phyloP scores from a whole-genome alignment of 1,140 invertebrate genomes.

The Papilio helenus region DNA sequence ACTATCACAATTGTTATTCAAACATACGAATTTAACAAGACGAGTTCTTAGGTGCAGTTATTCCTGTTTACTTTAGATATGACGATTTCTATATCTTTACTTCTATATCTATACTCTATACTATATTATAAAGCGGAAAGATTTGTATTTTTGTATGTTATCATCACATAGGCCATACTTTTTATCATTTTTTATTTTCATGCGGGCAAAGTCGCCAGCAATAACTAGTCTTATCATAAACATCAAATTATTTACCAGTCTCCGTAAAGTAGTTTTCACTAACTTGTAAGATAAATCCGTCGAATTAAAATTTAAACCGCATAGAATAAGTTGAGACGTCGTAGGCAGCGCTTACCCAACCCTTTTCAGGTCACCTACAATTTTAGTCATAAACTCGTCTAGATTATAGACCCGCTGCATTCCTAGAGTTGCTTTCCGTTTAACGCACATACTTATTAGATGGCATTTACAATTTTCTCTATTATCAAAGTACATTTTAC shows the following conservation, averaged over 20 bases:
- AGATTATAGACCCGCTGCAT: conserved; percentile 1
- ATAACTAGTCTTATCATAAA: too few relatives aligned
- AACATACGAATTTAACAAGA: too few relatives aligned
- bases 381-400: conserved; percentile 30
- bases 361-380: conserved; percentile 25
- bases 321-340: not conserved
- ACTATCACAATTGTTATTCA: too few relatives aligned
- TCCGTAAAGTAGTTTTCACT: not conserved
- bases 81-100: too few relatives aligned
- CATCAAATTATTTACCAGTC: not conserved
- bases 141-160: too few relatives aligned
- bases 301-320: conserved; percentile 4
- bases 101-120: too few relatives aligned
- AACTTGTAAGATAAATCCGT: conserved; percentile 3
- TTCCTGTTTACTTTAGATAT: too few relatives aligned
- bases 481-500: not conserved
- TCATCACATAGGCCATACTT: too few relatives aligned
- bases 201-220: too few relatives aligned
- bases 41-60: too few relatives aligned
- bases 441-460: not conserved
- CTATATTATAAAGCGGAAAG: too few relatives aligned
- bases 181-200: too few relatives aligned
- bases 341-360: not conserved
- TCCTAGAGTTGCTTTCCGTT: not conserved
- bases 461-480: not conserved